phyloP scores from a whole-genome alignment of 37 sponge, comb jelly and placozoan species.

The Halisarca cf. caerulea region DNA sequence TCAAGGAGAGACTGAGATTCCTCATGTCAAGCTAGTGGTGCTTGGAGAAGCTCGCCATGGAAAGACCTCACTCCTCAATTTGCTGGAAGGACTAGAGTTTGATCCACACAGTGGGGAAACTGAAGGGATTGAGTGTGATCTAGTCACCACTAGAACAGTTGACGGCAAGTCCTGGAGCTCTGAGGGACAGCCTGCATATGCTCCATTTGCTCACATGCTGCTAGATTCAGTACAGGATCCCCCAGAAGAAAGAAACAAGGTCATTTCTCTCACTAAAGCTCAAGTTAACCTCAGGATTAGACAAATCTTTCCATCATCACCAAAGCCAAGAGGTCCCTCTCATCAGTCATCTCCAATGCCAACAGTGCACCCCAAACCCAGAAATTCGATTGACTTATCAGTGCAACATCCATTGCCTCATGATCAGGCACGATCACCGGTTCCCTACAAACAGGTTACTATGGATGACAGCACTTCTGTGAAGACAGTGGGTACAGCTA shows the following conservation, averaged over 20 bases:
- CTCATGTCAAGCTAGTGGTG: constrained; percentile 51
- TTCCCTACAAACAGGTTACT: too few relatives aligned
- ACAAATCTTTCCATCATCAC: neutral
- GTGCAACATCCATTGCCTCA: too few relatives aligned
- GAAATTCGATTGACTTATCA: too few relatives aligned
- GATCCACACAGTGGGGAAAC: constrained; percentile 25
- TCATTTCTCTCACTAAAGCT: neutral
- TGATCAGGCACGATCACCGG: too few relatives aligned
- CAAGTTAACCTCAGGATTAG: neutral
- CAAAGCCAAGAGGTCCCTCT: neutral
- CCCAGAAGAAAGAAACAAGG: too few relatives aligned
- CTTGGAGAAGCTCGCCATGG: constrained; percentile 63
- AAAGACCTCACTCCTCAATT: constrained; percentile 38
- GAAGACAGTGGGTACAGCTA: too few relatives aligned
- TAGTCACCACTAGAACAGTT: constrained; percentile 19
- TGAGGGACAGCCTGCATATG: neutral
- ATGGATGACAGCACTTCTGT: too few relatives aligned
- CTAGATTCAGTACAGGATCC: neutral
- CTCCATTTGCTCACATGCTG: neutral
- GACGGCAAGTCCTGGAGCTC: neutral
- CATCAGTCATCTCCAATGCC: too few relatives aligned
- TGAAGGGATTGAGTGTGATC: constrained; percentile 49
- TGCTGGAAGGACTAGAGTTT: constrained; percentile 22
- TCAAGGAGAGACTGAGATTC: constrained; percentile 31
- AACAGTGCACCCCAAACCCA: too few relatives aligned